phyloP scores from a whole-genome alignment of 2,113 vertebrate species.

The Phrynosoma platyrhinos region DNA sequence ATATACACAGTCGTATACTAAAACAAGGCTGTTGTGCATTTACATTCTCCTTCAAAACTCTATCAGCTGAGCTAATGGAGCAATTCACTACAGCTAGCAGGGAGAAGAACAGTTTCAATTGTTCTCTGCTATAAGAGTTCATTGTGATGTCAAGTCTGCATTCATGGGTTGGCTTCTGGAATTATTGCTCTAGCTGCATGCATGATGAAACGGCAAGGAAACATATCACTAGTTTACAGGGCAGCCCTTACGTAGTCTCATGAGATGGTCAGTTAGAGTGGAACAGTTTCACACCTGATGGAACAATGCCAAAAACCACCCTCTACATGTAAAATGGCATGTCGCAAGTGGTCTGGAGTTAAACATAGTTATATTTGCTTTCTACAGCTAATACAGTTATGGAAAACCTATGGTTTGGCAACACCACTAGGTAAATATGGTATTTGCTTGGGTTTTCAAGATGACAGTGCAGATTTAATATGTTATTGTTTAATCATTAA shows the following conservation, averaged over 20 bases:
- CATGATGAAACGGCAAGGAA: background rate
- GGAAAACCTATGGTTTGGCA: background rate
- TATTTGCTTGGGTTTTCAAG: background rate
- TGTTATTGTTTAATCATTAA: background rate
- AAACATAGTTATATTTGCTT: background rate
- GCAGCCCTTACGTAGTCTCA: conserved; percentile 1
- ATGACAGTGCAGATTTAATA: background rate
- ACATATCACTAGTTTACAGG: background rate
- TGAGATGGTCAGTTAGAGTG: background rate
- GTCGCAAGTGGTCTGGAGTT: background rate
- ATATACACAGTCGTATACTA: conserved; percentile 4
- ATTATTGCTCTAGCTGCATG: conserved; percentile 12
- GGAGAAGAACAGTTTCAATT: conserved; percentile 22
- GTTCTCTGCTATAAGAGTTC: conserved; percentile 1
- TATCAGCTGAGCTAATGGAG: conserved; percentile 31
- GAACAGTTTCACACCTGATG: background rate
- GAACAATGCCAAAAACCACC: background rate
- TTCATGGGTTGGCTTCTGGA: conserved; percentile 12
- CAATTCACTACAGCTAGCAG: conserved; percentile 31
- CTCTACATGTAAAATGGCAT: background rate
- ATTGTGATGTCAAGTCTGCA: conserved; percentile 4
- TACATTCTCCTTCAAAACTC: conserved; percentile 2
- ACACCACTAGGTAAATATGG: background rate
- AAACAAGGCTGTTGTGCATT: conserved; percentile 9
- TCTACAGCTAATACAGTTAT: background rate